Base-by-base conservation (phyloP, 2,888 invertebrate genomes). In the Volucella inflata region DNA sequence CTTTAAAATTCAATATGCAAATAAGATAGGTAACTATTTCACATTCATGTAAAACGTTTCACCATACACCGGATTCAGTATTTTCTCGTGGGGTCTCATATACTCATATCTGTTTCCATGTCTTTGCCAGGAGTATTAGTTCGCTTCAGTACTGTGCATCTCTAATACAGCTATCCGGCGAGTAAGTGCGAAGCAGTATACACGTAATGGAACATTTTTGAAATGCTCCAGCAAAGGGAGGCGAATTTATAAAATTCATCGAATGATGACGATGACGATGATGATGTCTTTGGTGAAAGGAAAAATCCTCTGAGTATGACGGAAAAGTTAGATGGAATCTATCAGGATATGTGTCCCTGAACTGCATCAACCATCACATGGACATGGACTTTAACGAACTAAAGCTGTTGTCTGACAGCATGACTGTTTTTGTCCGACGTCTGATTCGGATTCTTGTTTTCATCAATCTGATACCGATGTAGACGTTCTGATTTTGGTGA, bases 1-100 rank as follows among this genome's bases (percentile, higher is more conserved):
- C 80, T 80, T 80, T 80, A 75, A 84, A 84, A 80, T 80, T 84
- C 84, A 84, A 84, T 84, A 84, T 84, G 84, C 84, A 80, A 84
- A 84, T 84, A 75, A 80, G 80, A 53, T 53, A 71, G 79, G 79
- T 84, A 84, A 84, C 84, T 80, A 80, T 75, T 67, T 75, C 71
- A 62, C 70, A 76, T 75, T 65, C 75, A 59, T 84, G 80, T 75
- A 71, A 76, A 84, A 84, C 79, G 75, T 75, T 72, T 74, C 78
- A 64, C 64, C 74, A 44, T 65, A 76, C 81, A 53, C 16, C 6
- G 8, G 51, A 21, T 21, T 21, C 21, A 21, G 21, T 21, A 21
- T 21, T 21, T 2, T 21, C 21, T 0, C 21, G 3, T 21, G 21
- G 21, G 21, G 2, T 4, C 21, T 21, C 2, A 21, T 21, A 4